Evolutionary conservation across 2,797 vertebrate genomes (phyloP).

Genomic region (Melanotaenia boesemani): DNA sequence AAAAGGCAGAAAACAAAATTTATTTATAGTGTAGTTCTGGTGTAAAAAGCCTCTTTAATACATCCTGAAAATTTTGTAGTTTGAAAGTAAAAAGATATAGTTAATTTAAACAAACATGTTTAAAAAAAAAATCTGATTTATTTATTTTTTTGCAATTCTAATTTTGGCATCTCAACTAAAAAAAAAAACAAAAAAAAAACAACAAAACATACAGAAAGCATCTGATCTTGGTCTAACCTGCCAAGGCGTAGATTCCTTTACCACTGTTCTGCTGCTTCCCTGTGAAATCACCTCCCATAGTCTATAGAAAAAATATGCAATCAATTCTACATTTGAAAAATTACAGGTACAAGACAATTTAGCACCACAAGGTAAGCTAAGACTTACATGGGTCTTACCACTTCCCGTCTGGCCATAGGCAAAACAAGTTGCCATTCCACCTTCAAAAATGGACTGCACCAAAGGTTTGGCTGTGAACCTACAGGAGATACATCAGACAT

Average conservation of each 20-base stretch:
- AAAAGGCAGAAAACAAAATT: constrained; percentile 25
- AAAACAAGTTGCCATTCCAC: constrained; percentile 91
- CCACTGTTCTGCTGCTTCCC: constrained; percentile 90
- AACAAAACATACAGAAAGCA: not conserved
- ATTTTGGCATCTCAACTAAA: not conserved
- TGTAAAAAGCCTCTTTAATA: not conserved
- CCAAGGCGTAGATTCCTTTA: constrained; percentile 94
- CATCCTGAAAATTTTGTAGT: not conserved
- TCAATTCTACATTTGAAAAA: not conserved
- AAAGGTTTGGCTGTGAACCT: constrained; percentile 96
- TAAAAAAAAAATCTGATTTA: too few species aligned
- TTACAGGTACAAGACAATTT: not conserved
- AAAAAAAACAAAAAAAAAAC: too few species aligned
- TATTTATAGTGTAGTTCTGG: not conserved
- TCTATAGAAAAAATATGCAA: constrained; percentile 75
- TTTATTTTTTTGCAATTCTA: not conserved
- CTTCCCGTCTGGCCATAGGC: constrained; percentile 98
- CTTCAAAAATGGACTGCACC: constrained; percentile 93
- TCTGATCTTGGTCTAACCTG: constrained; percentile 79
- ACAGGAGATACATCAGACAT: not conserved
- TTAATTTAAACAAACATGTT: not conserved
- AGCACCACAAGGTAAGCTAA: not conserved
- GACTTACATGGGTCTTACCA: constrained; percentile 96
- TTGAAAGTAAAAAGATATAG: not conserved
- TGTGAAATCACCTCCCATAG: constrained; percentile 95